These are phyloP conservation scores for Hyles vespertilio DNA, from an alignment of 1,140 invertebrate species.

Conservation along the genomic window DNA sequence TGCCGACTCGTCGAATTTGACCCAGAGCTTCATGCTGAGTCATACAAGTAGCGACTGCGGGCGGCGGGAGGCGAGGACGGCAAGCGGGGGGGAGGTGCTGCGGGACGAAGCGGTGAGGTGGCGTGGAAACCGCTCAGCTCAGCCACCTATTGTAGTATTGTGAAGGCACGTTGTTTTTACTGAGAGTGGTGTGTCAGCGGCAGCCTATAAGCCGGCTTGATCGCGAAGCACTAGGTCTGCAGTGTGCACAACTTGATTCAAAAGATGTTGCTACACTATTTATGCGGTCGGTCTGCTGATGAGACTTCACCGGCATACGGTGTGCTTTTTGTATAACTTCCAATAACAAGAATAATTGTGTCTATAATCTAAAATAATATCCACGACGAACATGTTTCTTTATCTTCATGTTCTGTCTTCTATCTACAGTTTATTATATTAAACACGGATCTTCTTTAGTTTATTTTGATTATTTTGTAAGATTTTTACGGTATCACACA, in stretches of 20 bases:
- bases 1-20: conserved; percentile 62
- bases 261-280: conserved; percentile 33
- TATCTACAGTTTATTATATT: too few species aligned
- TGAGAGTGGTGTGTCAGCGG: conserved; percentile 53
- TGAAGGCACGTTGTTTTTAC: conserved; percentile 66
- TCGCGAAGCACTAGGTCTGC: conserved; percentile 38
- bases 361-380: too few species aligned
- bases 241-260: conserved; percentile 39
- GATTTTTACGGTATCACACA: too few species aligned
- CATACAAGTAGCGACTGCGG: conserved; percentile 51
- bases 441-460: too few species aligned
- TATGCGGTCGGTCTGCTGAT: conserved; percentile 30
- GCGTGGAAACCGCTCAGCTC: conserved; percentile 44
- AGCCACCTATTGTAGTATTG: conserved; percentile 65
- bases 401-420: too few species aligned
- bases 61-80: conserved; percentile 9
- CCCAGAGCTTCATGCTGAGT: conserved; percentile 60
- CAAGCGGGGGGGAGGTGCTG: conserved; percentile 8
- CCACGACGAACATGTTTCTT: too few species aligned
- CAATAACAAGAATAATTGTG: too few species aligned
- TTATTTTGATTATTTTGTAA: too few species aligned
- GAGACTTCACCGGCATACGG: conserved; percentile 3
- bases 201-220: conserved; percentile 22
- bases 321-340: too few species aligned
- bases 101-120: conserved; percentile 15